phyloP scores from a whole-genome alignment of 2,113 vertebrate species.

The Gracilinanus agilis region DNA sequence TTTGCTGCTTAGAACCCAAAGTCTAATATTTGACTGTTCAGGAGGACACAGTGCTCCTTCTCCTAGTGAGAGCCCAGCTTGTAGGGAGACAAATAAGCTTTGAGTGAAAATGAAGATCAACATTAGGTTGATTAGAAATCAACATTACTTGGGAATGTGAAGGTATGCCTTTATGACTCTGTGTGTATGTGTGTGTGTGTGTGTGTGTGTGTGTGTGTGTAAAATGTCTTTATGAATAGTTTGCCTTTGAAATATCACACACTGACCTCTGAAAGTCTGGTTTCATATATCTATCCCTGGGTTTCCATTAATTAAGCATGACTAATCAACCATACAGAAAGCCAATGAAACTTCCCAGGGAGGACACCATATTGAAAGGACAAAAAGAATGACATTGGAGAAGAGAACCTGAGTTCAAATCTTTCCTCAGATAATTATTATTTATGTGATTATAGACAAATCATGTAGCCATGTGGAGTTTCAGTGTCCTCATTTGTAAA shows the following conservation, averaged over 20 bases:
- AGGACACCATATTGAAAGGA: not conserved
- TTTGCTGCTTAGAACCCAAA: not conserved
- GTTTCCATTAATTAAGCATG: not conserved
- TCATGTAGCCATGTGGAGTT: not conserved
- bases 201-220: not conserved
- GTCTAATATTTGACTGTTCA: not conserved
- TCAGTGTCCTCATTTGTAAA: not conserved
- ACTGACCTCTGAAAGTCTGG: not conserved
- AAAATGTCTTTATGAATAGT: not conserved
- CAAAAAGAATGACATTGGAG: not conserved
- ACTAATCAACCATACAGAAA: not conserved
- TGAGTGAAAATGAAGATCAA: not conserved
- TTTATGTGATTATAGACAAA: not conserved
- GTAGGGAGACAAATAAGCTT: not conserved
- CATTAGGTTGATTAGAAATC: not conserved
- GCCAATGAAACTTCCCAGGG: not conserved
- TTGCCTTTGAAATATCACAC: not conserved
- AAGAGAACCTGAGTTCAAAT: not conserved
- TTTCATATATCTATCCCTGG: not conserved
- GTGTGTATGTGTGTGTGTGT: too few relatives aligned
- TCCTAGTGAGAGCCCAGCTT: not conserved
- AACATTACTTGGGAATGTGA: not conserved
- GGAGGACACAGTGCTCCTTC: rapidly evolving
- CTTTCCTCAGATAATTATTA: not conserved
- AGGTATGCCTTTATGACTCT: not conserved